Conservation (phyloP, 2,888 invertebrate species). For the Leucophenga maculata region DNA sequence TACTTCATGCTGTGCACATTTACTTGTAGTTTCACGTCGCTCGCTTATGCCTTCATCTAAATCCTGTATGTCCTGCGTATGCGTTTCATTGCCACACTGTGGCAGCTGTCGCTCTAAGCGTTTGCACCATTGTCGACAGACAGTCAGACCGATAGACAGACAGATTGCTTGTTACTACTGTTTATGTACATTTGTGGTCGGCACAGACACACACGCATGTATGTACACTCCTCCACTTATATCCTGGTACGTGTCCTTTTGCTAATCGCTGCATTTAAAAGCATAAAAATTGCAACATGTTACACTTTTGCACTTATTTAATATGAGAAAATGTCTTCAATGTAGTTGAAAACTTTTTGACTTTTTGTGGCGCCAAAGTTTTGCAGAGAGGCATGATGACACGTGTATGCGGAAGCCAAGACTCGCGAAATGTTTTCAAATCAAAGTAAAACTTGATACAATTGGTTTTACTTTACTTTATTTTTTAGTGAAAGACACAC, state of each 20-base stretch:
- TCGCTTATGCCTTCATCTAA: too few relatives aligned
- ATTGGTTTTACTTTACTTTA: too few relatives aligned
- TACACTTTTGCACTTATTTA: constrained; percentile 39
- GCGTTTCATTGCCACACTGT: too few relatives aligned
- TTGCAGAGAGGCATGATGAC: not conserved
- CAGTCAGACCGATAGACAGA: too few relatives aligned
- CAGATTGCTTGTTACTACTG: not conserved
- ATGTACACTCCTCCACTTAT: not conserved
- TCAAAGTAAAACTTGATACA: not conserved
- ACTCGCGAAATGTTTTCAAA: not conserved
- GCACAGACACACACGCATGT: constrained; percentile 11
- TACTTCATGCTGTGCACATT: too few relatives aligned
- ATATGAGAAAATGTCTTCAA: constrained; percentile 45
- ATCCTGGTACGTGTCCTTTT: constrained; percentile 53
- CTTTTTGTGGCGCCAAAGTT: too few relatives aligned
- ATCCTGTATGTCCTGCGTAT: too few relatives aligned
- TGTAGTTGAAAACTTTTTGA: not conserved
- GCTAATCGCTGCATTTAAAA: constrained; percentile 59
- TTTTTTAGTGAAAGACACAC: too few relatives aligned
- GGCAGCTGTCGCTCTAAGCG: too few relatives aligned
- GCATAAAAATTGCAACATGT: constrained; percentile 43
- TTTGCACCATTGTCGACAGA: too few relatives aligned
- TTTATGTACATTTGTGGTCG: constrained; percentile 41
- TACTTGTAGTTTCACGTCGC: too few relatives aligned
- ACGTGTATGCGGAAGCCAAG: not conserved